Evolutionary conservation across 2,888 invertebrate genomes (phyloP), one percentile per base, ranked within the genome.

Genomic region (Melolontha melolontha): DNA sequence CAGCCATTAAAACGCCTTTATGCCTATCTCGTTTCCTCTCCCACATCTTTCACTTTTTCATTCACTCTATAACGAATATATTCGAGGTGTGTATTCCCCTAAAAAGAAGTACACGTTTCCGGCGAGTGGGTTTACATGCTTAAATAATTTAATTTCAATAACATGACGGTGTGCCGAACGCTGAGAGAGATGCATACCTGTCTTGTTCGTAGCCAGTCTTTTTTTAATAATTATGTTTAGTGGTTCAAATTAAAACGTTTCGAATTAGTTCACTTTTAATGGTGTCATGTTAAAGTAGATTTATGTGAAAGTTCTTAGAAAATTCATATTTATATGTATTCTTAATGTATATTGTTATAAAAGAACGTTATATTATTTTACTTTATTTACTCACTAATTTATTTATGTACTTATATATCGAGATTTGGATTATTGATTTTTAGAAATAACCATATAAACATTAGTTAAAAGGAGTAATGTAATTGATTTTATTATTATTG

Each of bases 1-100:
- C 72, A 72, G 55, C 69, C 72, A 72, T 72, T 69, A 70, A 72
- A 70, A 68, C 68, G 66, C 57, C 70, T 64, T 67, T 69, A 69
- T 52, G 14, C 34, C 44, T 14, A 8, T 44, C 29, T 59, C 44
- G 12, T 17, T 44, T 47, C 7, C 29, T n/a, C 44, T 27, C 6
- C 14, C 17, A 27, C 29, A 4, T 5, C 27, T 14, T 11, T 16
- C n/a, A 16, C 14, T 1, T 1, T 29, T 7, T 44, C 59, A 22
- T 44, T 44, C 44, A 12, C 44, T 29, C n/a, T 34, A 34, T 34
- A 34, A 34, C 34, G 34, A 34, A 34, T 34, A 34, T 34, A 34
- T 34, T 34, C 34, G 34, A 44, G 17, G 59, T 14, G 59, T 44
- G 44, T 44, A 59, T 44, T 29, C 12, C 59, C 22, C 42, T 22